These are phyloP conservation scores for Lates calcarifer DNA, from an alignment of 2,113 vertebrate species.

Conservation along the genomic window DNA sequence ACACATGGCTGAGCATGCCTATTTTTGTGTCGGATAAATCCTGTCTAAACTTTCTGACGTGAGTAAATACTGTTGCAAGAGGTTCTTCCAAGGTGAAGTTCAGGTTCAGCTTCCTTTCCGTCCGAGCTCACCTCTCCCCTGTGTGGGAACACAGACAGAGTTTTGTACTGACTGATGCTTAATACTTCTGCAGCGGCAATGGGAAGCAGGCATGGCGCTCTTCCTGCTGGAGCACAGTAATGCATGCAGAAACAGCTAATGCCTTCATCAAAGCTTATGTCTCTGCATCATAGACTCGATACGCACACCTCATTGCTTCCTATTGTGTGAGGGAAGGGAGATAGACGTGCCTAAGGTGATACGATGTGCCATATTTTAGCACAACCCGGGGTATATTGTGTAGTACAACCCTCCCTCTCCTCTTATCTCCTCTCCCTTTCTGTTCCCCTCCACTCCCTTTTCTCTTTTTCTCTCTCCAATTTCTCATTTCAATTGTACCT, in stretches of 20 bases:
- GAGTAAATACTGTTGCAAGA: conserved; percentile 14
- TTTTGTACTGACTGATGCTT: conserved; percentile 37
- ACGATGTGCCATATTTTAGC: conserved; percentile 7
- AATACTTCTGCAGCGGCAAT: conserved; percentile 7
- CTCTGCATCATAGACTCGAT: conserved; percentile 14
- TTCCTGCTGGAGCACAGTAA: conserved; percentile 26
- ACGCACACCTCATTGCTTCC: conserved; percentile 38
- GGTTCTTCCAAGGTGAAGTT: conserved; percentile 41
- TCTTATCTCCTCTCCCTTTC: conserved; percentile 29
- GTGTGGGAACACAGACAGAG: conserved; percentile 7
- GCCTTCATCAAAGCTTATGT: conserved; percentile 35
- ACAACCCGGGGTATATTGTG: conserved; percentile 10
- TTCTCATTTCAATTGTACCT: conserved; percentile 28
- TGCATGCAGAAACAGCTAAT: conserved; percentile 34
- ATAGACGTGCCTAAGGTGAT: conserved; percentile 15
- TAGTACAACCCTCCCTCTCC: not conserved
- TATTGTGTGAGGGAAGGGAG: conserved; percentile 19
- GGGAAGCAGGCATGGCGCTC: conserved; percentile 8
- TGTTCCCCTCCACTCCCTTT: not conserved
- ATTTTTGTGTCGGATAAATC: conserved; percentile 34
- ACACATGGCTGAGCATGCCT: conserved; percentile 37
- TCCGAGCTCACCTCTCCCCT: conserved; percentile 9
- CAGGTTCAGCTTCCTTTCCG: conserved; percentile 32
- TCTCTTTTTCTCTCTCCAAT: conserved; percentile 8
- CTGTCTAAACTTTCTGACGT: conserved; percentile 44